Conservation (phyloP, 2,113 vertebrate species). For the Mesitornis unicolor region DNA sequence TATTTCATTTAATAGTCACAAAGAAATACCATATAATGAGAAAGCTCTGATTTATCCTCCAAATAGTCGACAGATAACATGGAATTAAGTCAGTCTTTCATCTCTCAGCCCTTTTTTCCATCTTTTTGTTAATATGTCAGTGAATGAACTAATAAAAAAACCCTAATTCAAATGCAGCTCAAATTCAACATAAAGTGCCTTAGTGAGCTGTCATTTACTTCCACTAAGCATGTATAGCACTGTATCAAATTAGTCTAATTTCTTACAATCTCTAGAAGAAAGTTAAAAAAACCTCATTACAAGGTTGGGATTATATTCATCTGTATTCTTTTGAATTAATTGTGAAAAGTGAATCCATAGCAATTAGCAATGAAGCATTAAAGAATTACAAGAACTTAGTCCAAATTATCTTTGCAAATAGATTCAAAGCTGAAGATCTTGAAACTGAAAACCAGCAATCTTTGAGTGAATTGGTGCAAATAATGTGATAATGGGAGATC, state of each 20-base stretch:
- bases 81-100: not conserved
- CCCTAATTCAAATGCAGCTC: not conserved
- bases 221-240: not conserved
- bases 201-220: slow-evolving; percentile 9
- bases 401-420: not conserved
- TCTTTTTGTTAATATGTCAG: not conserved
- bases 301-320: not conserved
- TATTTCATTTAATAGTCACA: slow-evolving; percentile 26
- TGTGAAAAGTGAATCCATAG: not conserved
- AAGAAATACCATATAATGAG: not conserved
- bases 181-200: not conserved
- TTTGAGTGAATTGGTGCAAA: not conserved
- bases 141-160: not conserved
- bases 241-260: not conserved
- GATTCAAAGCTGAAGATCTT: not conserved
- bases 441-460: not conserved
- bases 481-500: not conserved
- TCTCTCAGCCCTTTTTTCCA: not conserved
- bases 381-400: not conserved
- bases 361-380: not conserved
- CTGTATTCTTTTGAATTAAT: not conserved
- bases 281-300: not conserved
- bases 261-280: not conserved
- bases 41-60: slow-evolving; percentile 13
- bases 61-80: not conserved